Evolutionary conservation across 2,113 vertebrate species (phyloP).

Genomic region (Crotalus helleri): DNA sequence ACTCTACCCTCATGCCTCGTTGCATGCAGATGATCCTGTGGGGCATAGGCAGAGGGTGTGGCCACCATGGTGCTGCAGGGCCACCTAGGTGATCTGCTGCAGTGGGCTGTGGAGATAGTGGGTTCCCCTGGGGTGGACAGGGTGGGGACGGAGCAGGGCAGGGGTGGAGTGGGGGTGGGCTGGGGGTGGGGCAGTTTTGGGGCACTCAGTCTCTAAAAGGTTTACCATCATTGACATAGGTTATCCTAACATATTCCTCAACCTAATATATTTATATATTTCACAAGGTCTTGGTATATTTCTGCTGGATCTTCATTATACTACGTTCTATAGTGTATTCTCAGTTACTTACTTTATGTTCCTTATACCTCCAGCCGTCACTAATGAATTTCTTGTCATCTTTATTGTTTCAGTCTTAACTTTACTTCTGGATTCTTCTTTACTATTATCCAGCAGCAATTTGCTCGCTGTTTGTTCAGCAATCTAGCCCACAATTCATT

Average conservation of each 20-base stretch:
- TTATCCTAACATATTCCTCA: background rate
- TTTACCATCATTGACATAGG: background rate
- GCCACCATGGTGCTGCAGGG: too few relatives aligned
- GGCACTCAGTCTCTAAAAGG: too few relatives aligned
- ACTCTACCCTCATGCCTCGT: fast-evolving
- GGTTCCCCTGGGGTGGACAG: too few relatives aligned
- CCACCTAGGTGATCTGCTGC: too few relatives aligned
- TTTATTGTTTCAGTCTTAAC: background rate
- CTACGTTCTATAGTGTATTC: background rate
- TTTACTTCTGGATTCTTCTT: background rate
- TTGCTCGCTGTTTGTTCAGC: background rate
- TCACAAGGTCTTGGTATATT: background rate
- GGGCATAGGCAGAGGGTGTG: too few relatives aligned
- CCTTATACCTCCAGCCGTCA: background rate
- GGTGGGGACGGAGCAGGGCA: too few relatives aligned
- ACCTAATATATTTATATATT: background rate
- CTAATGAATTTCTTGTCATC: background rate
- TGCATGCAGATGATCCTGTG: too few relatives aligned
- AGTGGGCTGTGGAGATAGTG: too few relatives aligned
- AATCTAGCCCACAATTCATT: background rate
- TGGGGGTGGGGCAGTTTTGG: too few relatives aligned
- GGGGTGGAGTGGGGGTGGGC: too few relatives aligned
- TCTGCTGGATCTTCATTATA: background rate
- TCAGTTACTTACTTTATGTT: background rate
- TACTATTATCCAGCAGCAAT: background rate